Evolutionary conservation across 1,140 invertebrate genomes (phyloP).

Genomic region (Drosophila pseudoobscura): DNA sequence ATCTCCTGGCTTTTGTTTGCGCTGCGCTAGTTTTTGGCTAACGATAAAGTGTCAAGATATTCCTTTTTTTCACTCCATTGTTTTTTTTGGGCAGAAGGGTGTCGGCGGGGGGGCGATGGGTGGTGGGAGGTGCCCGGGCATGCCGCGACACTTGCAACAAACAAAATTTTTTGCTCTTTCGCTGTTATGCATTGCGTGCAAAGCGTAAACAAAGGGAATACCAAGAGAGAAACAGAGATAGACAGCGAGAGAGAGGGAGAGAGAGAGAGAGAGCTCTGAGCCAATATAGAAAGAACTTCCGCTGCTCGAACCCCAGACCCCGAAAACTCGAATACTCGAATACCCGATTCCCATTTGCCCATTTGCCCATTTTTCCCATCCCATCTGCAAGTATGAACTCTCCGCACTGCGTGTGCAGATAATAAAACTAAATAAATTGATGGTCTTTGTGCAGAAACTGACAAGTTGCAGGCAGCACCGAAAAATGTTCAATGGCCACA

Average conservation of each 20-base stretch:
- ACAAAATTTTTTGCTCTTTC: constrained; percentile 45
- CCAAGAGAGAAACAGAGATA: constrained; percentile 7
- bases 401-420: constrained; percentile 74
- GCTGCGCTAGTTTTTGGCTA: constrained; percentile 80
- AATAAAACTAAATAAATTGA: constrained; percentile 82
- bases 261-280: constrained; percentile 28
- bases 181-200: constrained; percentile 72
- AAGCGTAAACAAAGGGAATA: constrained; percentile 68
- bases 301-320: constrained; percentile 19
- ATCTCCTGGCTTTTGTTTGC: constrained; percentile 55
- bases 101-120: background rate
- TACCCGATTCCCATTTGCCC: too few relatives aligned
- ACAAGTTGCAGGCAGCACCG: constrained; percentile 68
- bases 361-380: too few relatives aligned
- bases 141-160: constrained; percentile 60
- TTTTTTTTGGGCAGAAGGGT: constrained; percentile 23
- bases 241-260: constrained; percentile 3
- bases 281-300: constrained; percentile 46
- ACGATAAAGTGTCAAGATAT: constrained; percentile 81
- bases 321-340: background rate
- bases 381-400: constrained; percentile 25
- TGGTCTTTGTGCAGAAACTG: constrained; percentile 79
- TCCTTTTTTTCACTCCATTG: constrained; percentile 47
- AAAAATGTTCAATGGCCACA: constrained; percentile 68
- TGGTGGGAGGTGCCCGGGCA: background rate